These are phyloP conservation scores for Drosophila prosaltans DNA, from an alignment of 1,140 invertebrate genomes.

Conservation along the genomic window DNA sequence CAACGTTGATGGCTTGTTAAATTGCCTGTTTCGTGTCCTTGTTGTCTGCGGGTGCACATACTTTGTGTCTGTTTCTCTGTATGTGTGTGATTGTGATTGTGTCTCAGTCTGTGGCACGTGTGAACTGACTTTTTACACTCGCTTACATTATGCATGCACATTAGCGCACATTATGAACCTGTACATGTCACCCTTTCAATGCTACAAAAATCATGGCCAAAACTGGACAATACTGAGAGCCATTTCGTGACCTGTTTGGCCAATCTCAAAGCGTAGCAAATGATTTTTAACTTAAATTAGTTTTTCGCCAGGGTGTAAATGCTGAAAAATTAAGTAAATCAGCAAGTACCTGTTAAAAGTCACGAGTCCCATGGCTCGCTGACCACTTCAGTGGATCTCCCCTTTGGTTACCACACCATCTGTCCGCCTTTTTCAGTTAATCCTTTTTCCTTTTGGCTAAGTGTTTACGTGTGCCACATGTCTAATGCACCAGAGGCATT, in stretches of 20 bases:
- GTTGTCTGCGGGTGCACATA: conserved; percentile 59
- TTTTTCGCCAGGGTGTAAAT: conserved; percentile 16
- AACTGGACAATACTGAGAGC: conserved; percentile 45
- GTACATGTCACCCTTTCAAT: conserved; percentile 58
- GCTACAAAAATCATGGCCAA: conserved; percentile 32
- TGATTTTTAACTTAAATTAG: conserved; percentile 70
- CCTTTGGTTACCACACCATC: background rate
- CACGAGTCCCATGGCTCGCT: background rate
- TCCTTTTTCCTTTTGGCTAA: conserved; percentile 37
- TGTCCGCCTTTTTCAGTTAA: conserved; percentile 1
- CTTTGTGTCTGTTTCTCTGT: conserved; percentile 6
- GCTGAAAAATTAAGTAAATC: conserved; percentile 65
- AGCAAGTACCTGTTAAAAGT: conserved; percentile 26
- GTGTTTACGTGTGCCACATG: conserved; percentile 71
- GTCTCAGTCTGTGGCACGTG: conserved; percentile 30
- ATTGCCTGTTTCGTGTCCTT: conserved; percentile 77
- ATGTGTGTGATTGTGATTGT: background rate
- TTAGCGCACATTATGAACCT: conserved; percentile 79
- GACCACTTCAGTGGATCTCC: background rate
- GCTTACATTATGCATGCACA: conserved; percentile 78
- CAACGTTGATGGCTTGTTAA: conserved; percentile 80
- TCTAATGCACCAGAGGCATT: conserved; percentile 45
- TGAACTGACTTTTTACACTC: conserved; percentile 43
- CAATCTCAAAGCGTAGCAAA: conserved; percentile 50
- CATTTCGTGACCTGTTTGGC: conserved; percentile 68